Percentiles rank a stretch among this genome's conserved stretches.
phyloP scores from a whole-genome alignment of 1,140 invertebrate species.

The Alviniconcha marisindica region DNA sequence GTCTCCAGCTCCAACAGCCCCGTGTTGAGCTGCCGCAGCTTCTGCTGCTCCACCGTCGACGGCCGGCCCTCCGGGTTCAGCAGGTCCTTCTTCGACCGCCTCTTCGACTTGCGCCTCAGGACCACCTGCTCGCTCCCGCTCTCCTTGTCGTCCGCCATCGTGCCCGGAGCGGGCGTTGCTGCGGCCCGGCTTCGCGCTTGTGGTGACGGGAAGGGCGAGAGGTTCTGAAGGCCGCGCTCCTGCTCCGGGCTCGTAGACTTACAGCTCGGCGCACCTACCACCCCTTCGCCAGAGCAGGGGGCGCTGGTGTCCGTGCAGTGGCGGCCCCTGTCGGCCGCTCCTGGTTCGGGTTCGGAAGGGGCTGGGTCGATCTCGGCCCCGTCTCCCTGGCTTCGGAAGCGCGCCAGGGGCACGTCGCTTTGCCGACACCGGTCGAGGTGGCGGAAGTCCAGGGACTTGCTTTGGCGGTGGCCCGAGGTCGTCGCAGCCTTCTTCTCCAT shows the following conservation, averaged over 20 bases:
- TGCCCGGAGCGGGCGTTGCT: too few species aligned
- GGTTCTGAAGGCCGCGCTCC: too few species aligned
- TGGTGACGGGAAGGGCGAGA: too few species aligned
- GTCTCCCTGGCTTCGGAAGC: neutral
- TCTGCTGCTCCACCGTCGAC: conserved; percentile 8
- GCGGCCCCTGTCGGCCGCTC: too few species aligned
- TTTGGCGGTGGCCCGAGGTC: neutral
- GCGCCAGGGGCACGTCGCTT: neutral
- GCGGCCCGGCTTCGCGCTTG: too few species aligned
- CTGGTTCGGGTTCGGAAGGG: too few species aligned
- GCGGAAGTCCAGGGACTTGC: conserved; percentile 12
- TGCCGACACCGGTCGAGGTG: conserved; percentile 18
- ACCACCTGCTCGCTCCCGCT: neutral
- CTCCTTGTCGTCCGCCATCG: too few species aligned
- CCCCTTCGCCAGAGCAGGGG: too few species aligned
- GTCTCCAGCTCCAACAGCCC: conserved; percentile 18
- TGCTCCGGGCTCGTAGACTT: too few species aligned
- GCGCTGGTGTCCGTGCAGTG: too few species aligned
- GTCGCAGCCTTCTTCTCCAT: neutral
- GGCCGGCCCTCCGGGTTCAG: neutral
- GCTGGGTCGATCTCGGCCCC: neutral
- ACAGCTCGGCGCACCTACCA: too few species aligned
- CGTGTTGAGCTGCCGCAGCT: conserved; percentile 2
- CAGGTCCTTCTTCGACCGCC: neutral
- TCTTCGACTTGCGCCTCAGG: neutral